Percentiles rank a stretch among this genome's conserved stretches.
These are phyloP conservation scores for Phortica okadai DNA, from an alignment of 2,888 invertebrate species.

Conservation along the genomic window DNA sequence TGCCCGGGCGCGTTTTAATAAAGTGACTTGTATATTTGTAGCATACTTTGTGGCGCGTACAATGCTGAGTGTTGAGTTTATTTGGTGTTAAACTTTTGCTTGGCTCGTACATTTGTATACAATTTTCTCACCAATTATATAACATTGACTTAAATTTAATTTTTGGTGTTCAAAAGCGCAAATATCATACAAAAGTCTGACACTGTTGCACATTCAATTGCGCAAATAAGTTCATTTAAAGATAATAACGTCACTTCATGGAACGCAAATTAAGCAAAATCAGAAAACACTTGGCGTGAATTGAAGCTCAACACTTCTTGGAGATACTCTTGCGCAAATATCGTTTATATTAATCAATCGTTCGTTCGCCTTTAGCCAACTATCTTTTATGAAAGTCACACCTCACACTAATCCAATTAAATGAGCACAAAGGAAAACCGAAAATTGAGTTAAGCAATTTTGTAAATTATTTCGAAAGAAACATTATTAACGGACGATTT, in stretches of 20 bases:
- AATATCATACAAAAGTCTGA: too few species aligned
- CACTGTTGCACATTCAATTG: too few species aligned
- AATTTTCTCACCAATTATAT: too few species aligned
- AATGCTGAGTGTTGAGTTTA: background rate
- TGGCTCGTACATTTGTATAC: background rate
- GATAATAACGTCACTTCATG: too few species aligned
- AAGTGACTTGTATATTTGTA: background rate
- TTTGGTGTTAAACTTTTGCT: background rate
- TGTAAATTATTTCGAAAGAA: slow-evolving; percentile 5
- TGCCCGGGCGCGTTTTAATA: background rate
- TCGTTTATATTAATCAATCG: too few species aligned
- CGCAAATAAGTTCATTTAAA: too few species aligned
- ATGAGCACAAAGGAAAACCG: background rate
- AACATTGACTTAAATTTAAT: too few species aligned
- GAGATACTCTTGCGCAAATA: too few species aligned
- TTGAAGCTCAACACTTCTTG: too few species aligned
- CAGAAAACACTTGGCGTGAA: too few species aligned
- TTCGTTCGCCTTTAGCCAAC: background rate
- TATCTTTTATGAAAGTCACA: background rate
- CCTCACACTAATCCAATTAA: background rate
- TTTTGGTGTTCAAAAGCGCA: too few species aligned
- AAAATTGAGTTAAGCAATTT: slow-evolving; percentile 12
- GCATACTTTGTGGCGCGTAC: slow-evolving; percentile 5
- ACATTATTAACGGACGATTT: slow-evolving; percentile 62
- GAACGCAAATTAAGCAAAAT: too few species aligned